Conservation (phyloP, 2,888 invertebrate species). For the Rhynchonema sp. region DNA sequence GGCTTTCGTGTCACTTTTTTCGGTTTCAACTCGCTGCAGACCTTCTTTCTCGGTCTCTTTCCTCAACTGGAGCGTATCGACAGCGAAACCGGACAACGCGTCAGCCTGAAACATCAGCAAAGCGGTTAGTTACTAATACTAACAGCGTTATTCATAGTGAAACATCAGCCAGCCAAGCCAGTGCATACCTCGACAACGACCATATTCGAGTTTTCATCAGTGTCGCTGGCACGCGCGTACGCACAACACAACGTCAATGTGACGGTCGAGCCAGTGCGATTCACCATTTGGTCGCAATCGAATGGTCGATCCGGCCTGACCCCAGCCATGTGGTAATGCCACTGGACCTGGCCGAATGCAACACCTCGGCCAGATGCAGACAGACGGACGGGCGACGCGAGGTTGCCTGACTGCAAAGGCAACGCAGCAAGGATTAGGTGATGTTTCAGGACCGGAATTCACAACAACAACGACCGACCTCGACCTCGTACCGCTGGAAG, state of each 20-base stretch:
- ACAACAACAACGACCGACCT: too few relatives aligned
- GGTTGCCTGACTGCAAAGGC: too few relatives aligned
- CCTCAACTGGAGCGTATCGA: slow-evolving; percentile 20
- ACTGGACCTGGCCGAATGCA: slow-evolving; percentile 41
- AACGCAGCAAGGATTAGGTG: too few relatives aligned
- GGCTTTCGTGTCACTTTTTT: slow-evolving; percentile 29
- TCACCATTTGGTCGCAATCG: slow-evolving; percentile 13
- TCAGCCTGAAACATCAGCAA: too few relatives aligned
- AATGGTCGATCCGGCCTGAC: slow-evolving; percentile 20
- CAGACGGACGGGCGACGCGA: slow-evolving; percentile 40
- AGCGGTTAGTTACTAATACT: background rate
- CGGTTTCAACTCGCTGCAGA: slow-evolving; percentile 29
- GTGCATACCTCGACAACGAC: slow-evolving; percentile 32
- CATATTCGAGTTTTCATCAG: slow-evolving; percentile 26
- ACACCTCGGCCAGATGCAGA: slow-evolving; percentile 60
- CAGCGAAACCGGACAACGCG: slow-evolving; percentile 6
- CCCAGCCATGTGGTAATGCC: slow-evolving; percentile 53
- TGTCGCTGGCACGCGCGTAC: background rate
- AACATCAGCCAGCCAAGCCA: too few relatives aligned
- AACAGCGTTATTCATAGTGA: background rate
- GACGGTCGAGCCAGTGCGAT: background rate
- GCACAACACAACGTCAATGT: background rate
- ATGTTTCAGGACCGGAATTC: too few relatives aligned
- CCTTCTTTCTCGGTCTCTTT: slow-evolving; percentile 17
- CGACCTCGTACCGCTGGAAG: too few relatives aligned